These are phyloP conservation scores for Vombatus ursinus DNA, from an alignment of 2,113 vertebrate genomes.

Conservation along the genomic window DNA sequence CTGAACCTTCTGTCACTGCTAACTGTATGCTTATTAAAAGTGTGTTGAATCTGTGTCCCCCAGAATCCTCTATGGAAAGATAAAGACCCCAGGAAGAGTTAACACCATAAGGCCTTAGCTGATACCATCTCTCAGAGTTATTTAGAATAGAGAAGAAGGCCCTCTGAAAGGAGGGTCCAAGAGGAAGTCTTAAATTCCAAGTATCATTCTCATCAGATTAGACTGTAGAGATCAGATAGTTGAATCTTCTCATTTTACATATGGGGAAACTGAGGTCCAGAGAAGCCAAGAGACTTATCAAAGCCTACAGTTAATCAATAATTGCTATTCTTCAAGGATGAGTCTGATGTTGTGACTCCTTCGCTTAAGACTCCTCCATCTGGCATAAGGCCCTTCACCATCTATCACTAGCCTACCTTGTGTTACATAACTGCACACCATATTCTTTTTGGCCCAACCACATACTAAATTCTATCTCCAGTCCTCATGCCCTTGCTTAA, in stretches of 20 bases:
- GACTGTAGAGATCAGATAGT: neutral
- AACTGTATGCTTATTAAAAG: neutral
- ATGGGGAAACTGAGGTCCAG: neutral
- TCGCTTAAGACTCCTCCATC: neutral
- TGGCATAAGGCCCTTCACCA: neutral
- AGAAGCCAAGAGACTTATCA: neutral
- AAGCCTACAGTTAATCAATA: neutral
- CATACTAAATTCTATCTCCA: neutral
- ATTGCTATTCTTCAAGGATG: neutral
- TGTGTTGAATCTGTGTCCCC: neutral
- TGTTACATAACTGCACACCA: neutral
- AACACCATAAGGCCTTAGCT: neutral
- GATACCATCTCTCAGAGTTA: neutral
- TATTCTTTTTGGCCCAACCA: neutral
- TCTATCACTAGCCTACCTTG: neutral
- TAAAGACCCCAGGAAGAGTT: neutral
- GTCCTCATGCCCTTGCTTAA: neutral
- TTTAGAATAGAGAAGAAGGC: neutral
- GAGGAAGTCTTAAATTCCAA: neutral
- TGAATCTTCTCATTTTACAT: neutral
- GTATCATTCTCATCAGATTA: neutral
- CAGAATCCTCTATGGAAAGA: neutral
- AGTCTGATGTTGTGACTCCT: no score
- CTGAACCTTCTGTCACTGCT: neutral
- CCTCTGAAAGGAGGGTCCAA: neutral